Percentiles rank a stretch among this genome's conserved stretches.
Conservation (phyloP, 92 coral and sea anemone genomes). For the Parazoanthus swiftii region DNA sequence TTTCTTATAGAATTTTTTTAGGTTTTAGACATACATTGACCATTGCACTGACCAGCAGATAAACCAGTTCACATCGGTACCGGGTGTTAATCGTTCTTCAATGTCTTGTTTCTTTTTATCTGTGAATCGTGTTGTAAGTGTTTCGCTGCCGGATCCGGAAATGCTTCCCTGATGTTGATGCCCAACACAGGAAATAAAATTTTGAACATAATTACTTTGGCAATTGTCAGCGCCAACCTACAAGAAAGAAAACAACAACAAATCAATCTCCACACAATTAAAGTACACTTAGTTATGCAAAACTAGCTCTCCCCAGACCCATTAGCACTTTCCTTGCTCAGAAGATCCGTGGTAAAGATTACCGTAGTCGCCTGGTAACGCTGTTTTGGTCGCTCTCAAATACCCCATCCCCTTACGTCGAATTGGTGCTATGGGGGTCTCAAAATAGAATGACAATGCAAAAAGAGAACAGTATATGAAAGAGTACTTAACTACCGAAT, state of each 20-base stretch:
- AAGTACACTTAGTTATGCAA: not conserved
- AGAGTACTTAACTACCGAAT: no score
- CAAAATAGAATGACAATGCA: no score
- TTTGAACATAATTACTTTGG: not conserved
- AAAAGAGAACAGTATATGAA: no score
- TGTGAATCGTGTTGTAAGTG: not conserved
- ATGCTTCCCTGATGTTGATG: not conserved
- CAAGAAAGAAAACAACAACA: not conserved
- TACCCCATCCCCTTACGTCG: no score
- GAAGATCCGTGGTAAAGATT: no score
- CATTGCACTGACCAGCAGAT: not conserved
- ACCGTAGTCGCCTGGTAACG: no score
- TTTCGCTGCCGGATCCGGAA: not conserved
- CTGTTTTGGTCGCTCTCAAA: no score
- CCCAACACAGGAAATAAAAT: conserved; percentile 35
- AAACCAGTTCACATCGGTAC: not conserved
- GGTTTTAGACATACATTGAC: not conserved
- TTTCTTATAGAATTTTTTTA: not conserved
- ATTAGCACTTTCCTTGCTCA: not conserved
- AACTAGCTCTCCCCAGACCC: not conserved
- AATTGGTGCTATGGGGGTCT: no score
- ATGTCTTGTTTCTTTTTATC: not conserved
- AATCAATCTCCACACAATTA: no score
- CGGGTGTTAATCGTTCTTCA: conserved; percentile 11
- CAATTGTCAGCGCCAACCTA: not conserved